Conservation (phyloP, 2,888 invertebrate species). For the Agriopis marginaria region DNA sequence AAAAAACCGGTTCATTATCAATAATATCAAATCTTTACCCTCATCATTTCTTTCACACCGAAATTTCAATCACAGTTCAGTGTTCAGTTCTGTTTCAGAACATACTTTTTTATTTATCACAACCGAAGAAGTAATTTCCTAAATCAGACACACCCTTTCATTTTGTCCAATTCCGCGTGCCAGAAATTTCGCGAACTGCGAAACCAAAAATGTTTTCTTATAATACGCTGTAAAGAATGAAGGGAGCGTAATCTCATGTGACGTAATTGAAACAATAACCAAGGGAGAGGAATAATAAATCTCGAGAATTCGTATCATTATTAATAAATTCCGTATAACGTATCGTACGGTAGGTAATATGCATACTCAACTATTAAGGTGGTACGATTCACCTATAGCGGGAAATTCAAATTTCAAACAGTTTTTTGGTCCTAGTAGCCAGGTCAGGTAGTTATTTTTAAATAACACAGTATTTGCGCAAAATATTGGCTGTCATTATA, state of each 20-base stretch:
- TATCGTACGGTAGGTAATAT: not conserved
- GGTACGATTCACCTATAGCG: no score
- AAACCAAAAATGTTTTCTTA: constrained; percentile 64
- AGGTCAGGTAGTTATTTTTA: no score
- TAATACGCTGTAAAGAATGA: constrained; percentile 47
- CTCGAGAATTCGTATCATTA: constrained; percentile 19
- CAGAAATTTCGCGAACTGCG: constrained; percentile 56
- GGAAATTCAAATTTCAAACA: no score
- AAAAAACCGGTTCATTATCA: not conserved
- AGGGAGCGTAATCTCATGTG: constrained; percentile 41
- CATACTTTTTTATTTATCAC: no score
- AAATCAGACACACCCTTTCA: constrained; percentile 60
- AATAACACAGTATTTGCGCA: no score
- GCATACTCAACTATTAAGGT: no score
- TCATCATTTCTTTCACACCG: not conserved
- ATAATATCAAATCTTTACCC: not conserved
- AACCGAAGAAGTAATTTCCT: constrained; percentile 48
- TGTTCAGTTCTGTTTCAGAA: no score
- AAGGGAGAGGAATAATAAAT: constrained; percentile 38
- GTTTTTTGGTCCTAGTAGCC: no score
- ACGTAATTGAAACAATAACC: constrained; percentile 51
- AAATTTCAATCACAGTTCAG: constrained; percentile 4
- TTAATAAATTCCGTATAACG: not conserved
- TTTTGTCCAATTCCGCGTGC: constrained; percentile 59
- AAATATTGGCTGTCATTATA: no score